These are phyloP conservation scores for Procambarus clarkii DNA, from an alignment of 1,140 invertebrate species.

Conservation along the genomic window DNA sequence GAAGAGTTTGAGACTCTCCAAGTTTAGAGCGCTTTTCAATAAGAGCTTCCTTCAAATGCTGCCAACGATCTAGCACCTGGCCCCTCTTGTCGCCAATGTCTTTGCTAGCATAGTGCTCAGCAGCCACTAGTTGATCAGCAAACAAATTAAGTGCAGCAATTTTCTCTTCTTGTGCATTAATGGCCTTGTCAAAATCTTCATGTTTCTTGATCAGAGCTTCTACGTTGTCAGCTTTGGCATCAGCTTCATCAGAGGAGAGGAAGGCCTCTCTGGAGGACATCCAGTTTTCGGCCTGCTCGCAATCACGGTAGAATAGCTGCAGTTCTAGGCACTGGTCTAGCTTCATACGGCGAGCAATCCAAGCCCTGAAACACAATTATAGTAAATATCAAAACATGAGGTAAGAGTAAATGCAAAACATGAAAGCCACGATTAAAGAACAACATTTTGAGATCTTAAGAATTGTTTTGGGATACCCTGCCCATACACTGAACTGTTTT, in stretches of 20 bases:
- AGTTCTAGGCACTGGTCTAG: conserved; percentile 98
- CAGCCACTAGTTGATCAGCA: conserved; percentile 94
- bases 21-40: conserved; percentile 97
- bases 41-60: conserved; percentile 95
- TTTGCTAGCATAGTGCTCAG: conserved; percentile 94
- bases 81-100: conserved; percentile 93
- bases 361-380: conserved; percentile 81
- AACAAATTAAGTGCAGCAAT: conserved; percentile 94
- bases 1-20: conserved; percentile 98
- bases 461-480: no score
- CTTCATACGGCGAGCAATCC: conserved; percentile 94
- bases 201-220: conserved; percentile 99
- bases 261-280: conserved; percentile 99
- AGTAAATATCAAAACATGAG: background rate
- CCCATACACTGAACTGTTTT: no score
- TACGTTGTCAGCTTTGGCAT: conserved; percentile 94
- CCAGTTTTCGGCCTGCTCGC: conserved; percentile 99
- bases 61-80: conserved; percentile 93
- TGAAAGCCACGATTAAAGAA: no score
- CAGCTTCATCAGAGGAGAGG: conserved; percentile 90
- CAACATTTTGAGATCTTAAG: no score
- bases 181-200: conserved; percentile 99
- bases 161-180: conserved; percentile 98
- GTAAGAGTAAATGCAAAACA: background rate
- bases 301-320: conserved; percentile 92